A percentile compares a stretch with the other conserved stretches of the same genome.
These are phyloP conservation scores for Conger conger DNA, from an alignment of 2,113 vertebrate genomes.

Conservation along the genomic window DNA sequence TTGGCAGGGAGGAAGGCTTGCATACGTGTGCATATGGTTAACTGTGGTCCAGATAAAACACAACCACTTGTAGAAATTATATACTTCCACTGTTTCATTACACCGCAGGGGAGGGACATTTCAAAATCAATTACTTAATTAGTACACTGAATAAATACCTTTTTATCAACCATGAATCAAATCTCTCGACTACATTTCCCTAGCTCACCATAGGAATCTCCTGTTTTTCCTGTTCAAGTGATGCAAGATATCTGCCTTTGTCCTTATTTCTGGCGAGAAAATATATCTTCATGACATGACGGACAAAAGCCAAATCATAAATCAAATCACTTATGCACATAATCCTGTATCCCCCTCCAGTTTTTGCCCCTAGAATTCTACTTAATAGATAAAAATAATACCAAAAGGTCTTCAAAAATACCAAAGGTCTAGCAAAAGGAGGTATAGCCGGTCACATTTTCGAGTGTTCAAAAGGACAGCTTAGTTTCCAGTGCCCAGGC, in stretches of 20 bases:
- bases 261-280: neutral
- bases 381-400: neutral
- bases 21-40: neutral
- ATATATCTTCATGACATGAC: too few relatives aligned
- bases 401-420: neutral
- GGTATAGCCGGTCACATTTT: neutral
- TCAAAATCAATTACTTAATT: neutral
- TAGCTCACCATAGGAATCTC: neutral
- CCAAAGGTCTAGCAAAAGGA: neutral
- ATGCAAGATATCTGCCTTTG: neutral
- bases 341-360: neutral
- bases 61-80: neutral
- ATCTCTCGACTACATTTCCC: neutral
- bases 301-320: neutral
- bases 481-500: neutral
- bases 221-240: neutral
- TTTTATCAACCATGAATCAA: neutral
- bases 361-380: neutral
- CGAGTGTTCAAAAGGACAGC: neutral
- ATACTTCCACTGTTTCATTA: neutral
- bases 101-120: neutral
- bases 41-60: neutral
- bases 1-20: slow-evolving; percentile 40
- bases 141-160: neutral
- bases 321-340: neutral